Conservation (phyloP, 2,888 invertebrate species). For the Neoscelio sp. region DNA sequence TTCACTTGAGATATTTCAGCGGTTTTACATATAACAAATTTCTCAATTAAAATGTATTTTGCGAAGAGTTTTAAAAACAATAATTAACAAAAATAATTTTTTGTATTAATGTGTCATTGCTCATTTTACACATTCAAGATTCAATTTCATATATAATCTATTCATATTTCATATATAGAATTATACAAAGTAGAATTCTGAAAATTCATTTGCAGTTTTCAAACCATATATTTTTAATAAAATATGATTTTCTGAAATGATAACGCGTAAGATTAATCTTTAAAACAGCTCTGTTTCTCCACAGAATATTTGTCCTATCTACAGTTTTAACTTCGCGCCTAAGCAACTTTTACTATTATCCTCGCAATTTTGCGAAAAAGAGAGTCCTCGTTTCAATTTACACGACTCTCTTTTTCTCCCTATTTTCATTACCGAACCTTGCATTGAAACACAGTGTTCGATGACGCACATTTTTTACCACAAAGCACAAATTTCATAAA, state of each 20-base stretch:
- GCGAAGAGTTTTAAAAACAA: too few species aligned
- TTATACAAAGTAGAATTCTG: too few species aligned
- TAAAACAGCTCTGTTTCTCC: not conserved
- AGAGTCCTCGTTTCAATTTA: not conserved
- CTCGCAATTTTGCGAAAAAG: slow-evolving; percentile 6
- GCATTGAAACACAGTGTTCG: slow-evolving; percentile 24
- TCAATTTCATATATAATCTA: too few species aligned
- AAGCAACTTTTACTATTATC: slow-evolving; percentile 9
- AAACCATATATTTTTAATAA: too few species aligned
- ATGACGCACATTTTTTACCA: not conserved
- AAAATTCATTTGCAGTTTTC: too few species aligned
- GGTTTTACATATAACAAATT: not conserved
- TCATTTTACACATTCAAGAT: not conserved
- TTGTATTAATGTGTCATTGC: too few species aligned
- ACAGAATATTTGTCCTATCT: too few species aligned
- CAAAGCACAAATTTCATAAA: not conserved
- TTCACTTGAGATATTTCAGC: slow-evolving; percentile 3
- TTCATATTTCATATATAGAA: too few species aligned
- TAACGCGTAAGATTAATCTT: too few species aligned
- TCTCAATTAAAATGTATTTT: too few species aligned
- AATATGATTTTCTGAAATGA: too few species aligned
- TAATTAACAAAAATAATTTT: not conserved
- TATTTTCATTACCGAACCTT: not conserved
- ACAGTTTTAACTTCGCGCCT: slow-evolving; percentile 22
- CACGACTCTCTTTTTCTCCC: not conserved